A percentile compares a stretch with the other conserved stretches of the same genome.
Evolutionary conservation across 2,888 invertebrate species (phyloP).

Genomic region (Cryptus viduatorius): DNA sequence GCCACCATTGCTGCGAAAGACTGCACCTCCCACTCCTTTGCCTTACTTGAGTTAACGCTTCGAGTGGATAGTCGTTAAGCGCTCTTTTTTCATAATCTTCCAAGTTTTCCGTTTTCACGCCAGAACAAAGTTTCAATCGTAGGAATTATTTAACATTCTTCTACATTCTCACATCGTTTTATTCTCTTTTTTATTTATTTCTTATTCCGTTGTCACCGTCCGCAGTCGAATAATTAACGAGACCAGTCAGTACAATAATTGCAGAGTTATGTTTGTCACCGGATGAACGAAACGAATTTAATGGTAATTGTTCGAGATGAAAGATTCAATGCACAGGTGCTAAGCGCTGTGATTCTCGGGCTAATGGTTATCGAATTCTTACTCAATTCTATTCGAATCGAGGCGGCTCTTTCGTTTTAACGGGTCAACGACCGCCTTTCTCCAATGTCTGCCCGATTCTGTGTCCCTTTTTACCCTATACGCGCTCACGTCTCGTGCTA

Average conservation of each 20-base stretch:
- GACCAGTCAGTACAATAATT: neutral
- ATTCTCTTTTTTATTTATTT: neutral
- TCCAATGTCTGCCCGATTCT: constrained; percentile 34
- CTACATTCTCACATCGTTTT: neutral
- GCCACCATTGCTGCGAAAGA: constrained; percentile 48
- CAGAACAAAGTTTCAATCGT: constrained; percentile 66
- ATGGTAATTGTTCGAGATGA: neutral
- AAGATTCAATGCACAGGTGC: no score
- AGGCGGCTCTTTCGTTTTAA: constrained; percentile 9
- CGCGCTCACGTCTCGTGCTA: constrained; percentile 38
- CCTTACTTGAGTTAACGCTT: constrained; percentile 68
- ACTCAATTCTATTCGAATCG: constrained; percentile 16
- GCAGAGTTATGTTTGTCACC: neutral
- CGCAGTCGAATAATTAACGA: constrained; percentile 11
- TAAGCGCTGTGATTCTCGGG: neutral
- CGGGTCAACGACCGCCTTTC: constrained; percentile 59
- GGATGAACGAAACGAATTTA: neutral
- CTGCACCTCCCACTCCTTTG: constrained; percentile 40
- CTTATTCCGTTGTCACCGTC: constrained; percentile 29
- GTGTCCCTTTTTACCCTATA: constrained; percentile 34
- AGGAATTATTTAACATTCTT: constrained; percentile 55
- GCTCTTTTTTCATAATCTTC: constrained; percentile 57
- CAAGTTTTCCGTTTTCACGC: constrained; percentile 66
- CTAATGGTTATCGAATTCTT: constrained; percentile 3
- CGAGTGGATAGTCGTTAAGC: constrained; percentile 69